Evolutionary conservation across 2,888 invertebrate species (phyloP), one percentile per base, ranked within the genome.

Genomic region (Itoplectis maculator): DNA sequence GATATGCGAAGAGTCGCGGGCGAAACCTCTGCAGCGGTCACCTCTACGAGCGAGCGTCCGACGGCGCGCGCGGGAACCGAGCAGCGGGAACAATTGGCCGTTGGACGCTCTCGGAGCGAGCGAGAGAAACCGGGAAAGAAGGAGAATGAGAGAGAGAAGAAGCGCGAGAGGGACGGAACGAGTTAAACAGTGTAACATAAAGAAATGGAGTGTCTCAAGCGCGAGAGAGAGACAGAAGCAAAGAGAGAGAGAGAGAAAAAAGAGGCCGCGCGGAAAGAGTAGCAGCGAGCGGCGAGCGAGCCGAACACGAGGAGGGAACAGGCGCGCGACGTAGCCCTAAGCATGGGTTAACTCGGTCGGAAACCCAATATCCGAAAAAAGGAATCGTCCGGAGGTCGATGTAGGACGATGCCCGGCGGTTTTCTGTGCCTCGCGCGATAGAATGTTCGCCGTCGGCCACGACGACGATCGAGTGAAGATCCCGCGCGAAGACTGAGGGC

Each of bases 301-400:
- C n/a, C n/a, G n/a, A 29, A 70, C 54, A 42, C 18, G 23, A 65
- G 42, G 0, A 65, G 18, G 66, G 35, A 9, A 18, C 35, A n/a
- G n/a, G n/a, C n/a, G n/a, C n/a, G n/a, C n/a, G n/a, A n/a, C n/a
- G n/a, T n/a, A n/a, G 35, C 15, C 37, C 61, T 61, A 59, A 45
- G 42, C 42, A 61, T 45, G 63, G 54, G 51, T 61, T 74, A 76
- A 73, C 63, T 68, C 51, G 54, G 77, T 73, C 63, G 66, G 84
- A 75, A 85, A 85, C 78, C 72, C 69, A 80, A 85, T 84, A 83
- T 76, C 40, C 40, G 29, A 69, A 72, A 66, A 59, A 76, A 61
- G 70, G 77, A 73, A 80, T 70, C 20, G 56, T 20, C 29, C 0
- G 70, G 83, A 79, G 84, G 84, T 83, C 84, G 80, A 74, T 78